Conservation (phyloP, 2,797 vertebrate genomes). For the Sebastes nivosus region DNA sequence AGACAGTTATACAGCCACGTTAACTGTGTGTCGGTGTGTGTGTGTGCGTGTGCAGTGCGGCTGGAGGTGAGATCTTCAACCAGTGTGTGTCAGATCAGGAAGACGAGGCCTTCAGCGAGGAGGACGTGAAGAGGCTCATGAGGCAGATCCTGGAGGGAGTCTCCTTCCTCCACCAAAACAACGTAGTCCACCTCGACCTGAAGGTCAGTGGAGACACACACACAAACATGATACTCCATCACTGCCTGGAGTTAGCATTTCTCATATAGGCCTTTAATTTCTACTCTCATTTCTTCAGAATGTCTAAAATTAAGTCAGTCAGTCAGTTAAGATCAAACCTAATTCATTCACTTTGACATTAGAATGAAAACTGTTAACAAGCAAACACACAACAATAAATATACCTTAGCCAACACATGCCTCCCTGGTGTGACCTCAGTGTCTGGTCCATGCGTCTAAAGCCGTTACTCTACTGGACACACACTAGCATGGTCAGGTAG, state of each 20-base stretch:
- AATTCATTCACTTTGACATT: too few relatives aligned
- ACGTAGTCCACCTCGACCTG: constrained; percentile 91
- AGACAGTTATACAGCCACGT: too few relatives aligned
- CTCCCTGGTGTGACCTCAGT: too few relatives aligned
- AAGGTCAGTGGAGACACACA: constrained; percentile 81
- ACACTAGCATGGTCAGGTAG: background rate
- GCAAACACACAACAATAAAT: too few relatives aligned
- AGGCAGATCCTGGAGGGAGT: constrained; percentile 92
- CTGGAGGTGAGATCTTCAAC: constrained; percentile 93
- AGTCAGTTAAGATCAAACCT: background rate
- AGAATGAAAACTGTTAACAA: too few relatives aligned
- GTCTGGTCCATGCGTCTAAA: too few relatives aligned
- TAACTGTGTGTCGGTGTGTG: background rate
- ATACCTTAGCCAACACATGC: too few relatives aligned
- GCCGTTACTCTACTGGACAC: too few relatives aligned
- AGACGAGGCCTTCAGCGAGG: constrained; percentile 90
- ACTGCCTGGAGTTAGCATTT: background rate
- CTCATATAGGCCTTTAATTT: rapidly evolving
- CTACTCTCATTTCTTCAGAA: rapidly evolving
- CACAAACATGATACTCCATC: background rate
- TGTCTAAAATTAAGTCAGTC: background rate
- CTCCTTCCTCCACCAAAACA: constrained; percentile 87
- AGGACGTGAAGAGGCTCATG: constrained; percentile 91
- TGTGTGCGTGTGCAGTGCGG: constrained; percentile 79
- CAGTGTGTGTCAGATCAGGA: constrained; percentile 91